Percentiles rank a stretch among this genome's conserved stretches.
Evolutionary conservation across 2,888 invertebrate genomes (phyloP).

Genomic region (Anthophora plumipes): DNA sequence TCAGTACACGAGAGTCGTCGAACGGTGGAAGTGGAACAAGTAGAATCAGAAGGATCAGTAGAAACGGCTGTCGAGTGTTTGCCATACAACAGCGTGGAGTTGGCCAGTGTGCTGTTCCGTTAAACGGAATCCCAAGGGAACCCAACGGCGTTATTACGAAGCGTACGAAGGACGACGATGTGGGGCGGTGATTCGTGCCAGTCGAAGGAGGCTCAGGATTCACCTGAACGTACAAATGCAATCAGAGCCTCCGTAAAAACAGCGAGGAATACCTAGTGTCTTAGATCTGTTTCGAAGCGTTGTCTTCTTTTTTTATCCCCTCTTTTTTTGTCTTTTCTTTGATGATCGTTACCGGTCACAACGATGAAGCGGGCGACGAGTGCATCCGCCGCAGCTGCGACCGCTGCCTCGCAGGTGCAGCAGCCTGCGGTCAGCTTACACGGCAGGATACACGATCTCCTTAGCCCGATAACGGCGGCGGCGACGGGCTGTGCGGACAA

Average conservation of each 20-base stretch:
- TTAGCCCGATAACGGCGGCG: conserved; percentile 52
- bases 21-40: conserved; percentile 1
- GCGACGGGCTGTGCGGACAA: conserved; percentile 38
- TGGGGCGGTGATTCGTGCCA: conserved; percentile 54
- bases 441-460: conserved; percentile 64
- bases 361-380: conserved; percentile 75
- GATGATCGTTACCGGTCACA: conserved; percentile 53
- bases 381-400: conserved; percentile 68
- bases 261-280: conserved; percentile 62
- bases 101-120: not conserved
- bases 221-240: conserved; percentile 66
- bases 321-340: no score
- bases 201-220: conserved; percentile 73
- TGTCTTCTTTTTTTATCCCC: no score
- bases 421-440: conserved; percentile 61
- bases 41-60: not conserved
- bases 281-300: conserved; percentile 13
- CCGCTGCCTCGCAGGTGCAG: conserved; percentile 70
- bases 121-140: not conserved
- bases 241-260: conserved; percentile 14
- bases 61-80: not conserved
- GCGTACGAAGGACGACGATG: conserved; percentile 45
- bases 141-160: conserved; percentile 5
- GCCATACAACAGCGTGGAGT: not conserved
- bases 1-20: conserved; percentile 23